A percentile compares a stretch with the other conserved stretches of the same genome.
Conservation (phyloP, 2,113 vertebrate species). For the Centropus unirufus region DNA sequence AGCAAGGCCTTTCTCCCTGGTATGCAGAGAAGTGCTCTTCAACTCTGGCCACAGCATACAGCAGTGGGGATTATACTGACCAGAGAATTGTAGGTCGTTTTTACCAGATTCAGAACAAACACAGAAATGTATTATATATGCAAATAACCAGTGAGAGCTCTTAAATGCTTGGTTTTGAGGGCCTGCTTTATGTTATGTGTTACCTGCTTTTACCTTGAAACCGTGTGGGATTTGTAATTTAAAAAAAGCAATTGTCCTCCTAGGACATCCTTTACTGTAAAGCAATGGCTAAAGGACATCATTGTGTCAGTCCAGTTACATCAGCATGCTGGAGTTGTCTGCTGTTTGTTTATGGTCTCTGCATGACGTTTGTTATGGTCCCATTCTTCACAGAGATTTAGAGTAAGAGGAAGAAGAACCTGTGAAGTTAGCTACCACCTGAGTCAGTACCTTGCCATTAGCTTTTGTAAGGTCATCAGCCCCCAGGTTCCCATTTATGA, state of each 20-base stretch:
- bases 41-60: slow-evolving; percentile 96
- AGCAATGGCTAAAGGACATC: neutral
- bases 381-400: neutral
- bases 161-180: neutral
- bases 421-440: neutral
- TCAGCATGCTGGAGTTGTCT: neutral
- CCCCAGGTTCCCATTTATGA: accelerated
- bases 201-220: neutral
- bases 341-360: neutral
- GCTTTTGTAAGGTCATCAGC: neutral
- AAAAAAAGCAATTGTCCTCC: neutral
- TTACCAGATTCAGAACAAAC: neutral
- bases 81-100: slow-evolving; percentile 93
- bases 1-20: slow-evolving; percentile 97
- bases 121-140: neutral
- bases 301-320: neutral
- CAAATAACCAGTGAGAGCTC: neutral
- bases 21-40: slow-evolving; percentile 99
- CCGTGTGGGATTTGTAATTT: neutral
- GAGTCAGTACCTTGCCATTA: neutral
- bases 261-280: neutral
- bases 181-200: neutral
- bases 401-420: neutral
- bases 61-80: slow-evolving; percentile 97
- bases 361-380: neutral